These are phyloP conservation scores for Oophaga sylvatica DNA, from an alignment of 2,797 vertebrate genomes.

Conservation along the genomic window DNA sequence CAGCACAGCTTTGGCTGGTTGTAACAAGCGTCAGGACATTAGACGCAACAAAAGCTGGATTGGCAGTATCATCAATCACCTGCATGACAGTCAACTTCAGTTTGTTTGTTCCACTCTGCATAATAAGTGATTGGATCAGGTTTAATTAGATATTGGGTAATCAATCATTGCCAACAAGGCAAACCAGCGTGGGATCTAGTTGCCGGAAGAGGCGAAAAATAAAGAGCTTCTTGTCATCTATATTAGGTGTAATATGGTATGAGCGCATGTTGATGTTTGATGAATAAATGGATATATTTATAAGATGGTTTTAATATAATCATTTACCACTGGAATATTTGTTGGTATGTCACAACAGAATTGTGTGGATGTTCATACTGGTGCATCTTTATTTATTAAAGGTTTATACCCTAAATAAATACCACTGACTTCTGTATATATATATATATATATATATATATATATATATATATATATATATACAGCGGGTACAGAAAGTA, in stretches of 20 bases:
- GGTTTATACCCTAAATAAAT: too few relatives aligned
- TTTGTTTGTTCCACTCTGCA: conserved; percentile 99
- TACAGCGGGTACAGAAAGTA: too few relatives aligned
- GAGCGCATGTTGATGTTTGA: conserved; percentile 64
- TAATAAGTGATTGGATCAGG: conserved; percentile 99
- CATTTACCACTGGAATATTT: conserved; percentile 69
- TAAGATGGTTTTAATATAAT: conserved; percentile 65
- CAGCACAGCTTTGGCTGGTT: conserved; percentile 89
- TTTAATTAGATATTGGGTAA: conserved; percentile 99
- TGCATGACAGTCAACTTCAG: conserved; percentile 93
- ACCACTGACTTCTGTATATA: too few relatives aligned
- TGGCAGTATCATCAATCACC: conserved; percentile 98
- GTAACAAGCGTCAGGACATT: conserved; percentile 98
- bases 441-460: neutral
- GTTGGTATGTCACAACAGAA: conserved; percentile 27
- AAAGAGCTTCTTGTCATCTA: conserved; percentile 66
- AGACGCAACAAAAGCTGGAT: conserved; percentile 92
- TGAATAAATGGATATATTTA: conserved; percentile 69
- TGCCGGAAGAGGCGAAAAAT: conserved; percentile 65
- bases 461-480: too few relatives aligned
- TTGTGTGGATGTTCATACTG: too few relatives aligned
- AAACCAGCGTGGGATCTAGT: conserved; percentile 84
- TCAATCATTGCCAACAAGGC: conserved; percentile 99
- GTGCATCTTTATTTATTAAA: too few relatives aligned
- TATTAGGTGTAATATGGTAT: conserved; percentile 61